Evolutionary conservation across 2,888 invertebrate genomes (phyloP), one percentile per base, ranked within the genome.

Genomic region (Drosophila sordidula): DNA sequence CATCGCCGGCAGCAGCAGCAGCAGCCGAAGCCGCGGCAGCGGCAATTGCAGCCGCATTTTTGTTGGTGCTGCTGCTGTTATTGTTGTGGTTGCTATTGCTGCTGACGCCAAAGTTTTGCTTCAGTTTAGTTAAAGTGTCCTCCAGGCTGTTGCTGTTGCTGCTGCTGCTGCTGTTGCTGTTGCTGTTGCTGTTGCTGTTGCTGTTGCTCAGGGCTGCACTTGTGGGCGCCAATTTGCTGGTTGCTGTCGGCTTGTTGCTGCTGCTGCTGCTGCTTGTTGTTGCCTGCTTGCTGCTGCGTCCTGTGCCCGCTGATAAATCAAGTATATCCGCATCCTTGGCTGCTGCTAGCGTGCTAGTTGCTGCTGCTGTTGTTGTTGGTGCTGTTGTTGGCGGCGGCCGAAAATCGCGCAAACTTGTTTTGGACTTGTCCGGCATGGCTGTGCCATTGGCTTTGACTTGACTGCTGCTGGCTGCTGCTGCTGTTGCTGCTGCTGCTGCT

Each of bases 291-390:
- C 14, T 50, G 42, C 44, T 5, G 67, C 80, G 74, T 49, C 65
- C 71, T 77, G 80, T 41, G 34, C 80, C 80, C 6, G 83, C 78
- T 1, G 94, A 94, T 47, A 94, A 87, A 88, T 94, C 94, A 57
- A 94, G 90, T 18, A 94, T 93, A 29, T 93, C 94, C 42, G 93
- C 94, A 70, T 91, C 91, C 59, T 90, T 87, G 6, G 78, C 80
- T 46, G 65, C 51, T 59, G 52, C 38, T 44, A 65, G 38, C 46
- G 64, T 47, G 49, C 68, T 8, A 29, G 57, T 12, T 26, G 70
- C n/a, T 49, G 45, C 18, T 47, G 65, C 12, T 16, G 59, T 6
- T 16, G 61, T 1, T 54, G 73, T 22, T 50, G 73, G n/a, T 36
- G 69, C 16, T 46, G 73, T 8, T 41, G 70, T 25, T 56, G 46